Conservation (phyloP, 2,113 vertebrate genomes). For the Shinisaurus crocodilurus region DNA sequence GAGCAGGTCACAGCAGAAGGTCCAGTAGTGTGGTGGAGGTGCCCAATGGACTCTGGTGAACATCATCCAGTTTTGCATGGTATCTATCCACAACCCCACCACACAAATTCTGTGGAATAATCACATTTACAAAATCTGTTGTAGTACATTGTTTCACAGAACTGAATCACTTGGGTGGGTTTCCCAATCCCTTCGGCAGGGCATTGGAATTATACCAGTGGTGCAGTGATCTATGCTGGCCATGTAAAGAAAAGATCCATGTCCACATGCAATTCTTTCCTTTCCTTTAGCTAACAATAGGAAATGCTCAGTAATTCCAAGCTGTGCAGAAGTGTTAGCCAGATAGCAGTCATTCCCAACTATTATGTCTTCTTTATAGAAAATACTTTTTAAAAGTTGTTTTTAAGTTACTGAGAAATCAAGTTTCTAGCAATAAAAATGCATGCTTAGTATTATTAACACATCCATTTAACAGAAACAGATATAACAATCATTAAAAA, state of each 20-base stretch:
- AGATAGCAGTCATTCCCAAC: conserved; percentile 6
- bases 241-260: not conserved
- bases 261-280: too few relatives aligned
- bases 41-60: not conserved
- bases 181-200: not conserved
- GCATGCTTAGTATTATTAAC: not conserved
- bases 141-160: not conserved
- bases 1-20: not conserved
- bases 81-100: not conserved
- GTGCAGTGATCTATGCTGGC: not conserved
- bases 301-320: not conserved
- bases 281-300: not conserved
- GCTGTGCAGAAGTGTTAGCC: not conserved
- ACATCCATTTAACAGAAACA: conserved; percentile 37
- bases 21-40: not conserved
- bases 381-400: not conserved
- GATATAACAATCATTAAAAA: conserved; percentile 33
- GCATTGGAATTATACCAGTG: not conserved
- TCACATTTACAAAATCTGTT: not conserved
- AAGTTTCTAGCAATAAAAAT: conserved; percentile 28
- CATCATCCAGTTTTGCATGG: not conserved
- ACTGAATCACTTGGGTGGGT: not conserved
- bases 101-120: not conserved
- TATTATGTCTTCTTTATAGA: conserved; percentile 15
- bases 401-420: conserved; percentile 21